A percentile compares a stretch with the other conserved stretches of the same genome.
Conservation (phyloP, 30 jellyfish, hydroid and myxozoan species). For the Aurelia sp. region DNA sequence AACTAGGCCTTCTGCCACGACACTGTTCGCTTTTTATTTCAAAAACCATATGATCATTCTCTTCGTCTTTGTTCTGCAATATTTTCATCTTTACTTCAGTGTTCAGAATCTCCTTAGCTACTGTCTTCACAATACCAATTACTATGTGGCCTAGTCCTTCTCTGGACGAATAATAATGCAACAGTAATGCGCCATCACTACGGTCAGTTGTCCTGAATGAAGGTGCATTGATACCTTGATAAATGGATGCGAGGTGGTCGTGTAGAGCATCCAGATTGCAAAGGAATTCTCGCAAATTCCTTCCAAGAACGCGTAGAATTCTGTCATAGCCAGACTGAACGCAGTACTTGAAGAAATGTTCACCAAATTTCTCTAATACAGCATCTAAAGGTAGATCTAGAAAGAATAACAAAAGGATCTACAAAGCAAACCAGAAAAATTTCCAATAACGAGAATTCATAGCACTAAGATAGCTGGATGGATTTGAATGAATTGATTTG, state of each 20-base stretch:
- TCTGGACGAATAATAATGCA: constrained; percentile 81
- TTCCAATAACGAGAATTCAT: too few species aligned
- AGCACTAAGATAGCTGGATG: too few species aligned
- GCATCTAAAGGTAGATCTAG: constrained; percentile 66
- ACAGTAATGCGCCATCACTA: constrained; percentile 76
- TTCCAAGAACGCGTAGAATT: constrained; percentile 77
- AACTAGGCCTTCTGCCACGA: constrained; percentile 23
- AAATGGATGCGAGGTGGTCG: constrained; percentile 85
- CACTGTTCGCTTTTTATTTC: constrained; percentile 35
- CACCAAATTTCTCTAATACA: constrained; percentile 81
- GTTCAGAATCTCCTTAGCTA: constrained; percentile 73
- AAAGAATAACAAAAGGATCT: too few species aligned
- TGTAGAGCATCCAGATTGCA: constrained; percentile 87
- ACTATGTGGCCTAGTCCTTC: constrained; percentile 83
- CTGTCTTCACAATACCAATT: constrained; percentile 87
- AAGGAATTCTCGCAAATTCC: constrained; percentile 72
- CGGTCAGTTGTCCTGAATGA: constrained; percentile 87
- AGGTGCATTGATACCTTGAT: constrained; percentile 93
- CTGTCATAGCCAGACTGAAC: constrained; percentile 90
- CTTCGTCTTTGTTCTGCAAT: constrained; percentile 35
- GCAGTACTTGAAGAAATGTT: constrained; percentile 89
- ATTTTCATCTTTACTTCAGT: constrained; percentile 57
- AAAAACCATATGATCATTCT: constrained; percentile 70
- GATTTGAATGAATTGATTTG: too few species aligned
- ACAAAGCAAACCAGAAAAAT: too few species aligned